A percentile compares a stretch with the other conserved stretches of the same genome.
These are phyloP conservation scores for Oryzaephilus surinamensis DNA, from an alignment of 1,140 invertebrate genomes.

Conservation along the genomic window DNA sequence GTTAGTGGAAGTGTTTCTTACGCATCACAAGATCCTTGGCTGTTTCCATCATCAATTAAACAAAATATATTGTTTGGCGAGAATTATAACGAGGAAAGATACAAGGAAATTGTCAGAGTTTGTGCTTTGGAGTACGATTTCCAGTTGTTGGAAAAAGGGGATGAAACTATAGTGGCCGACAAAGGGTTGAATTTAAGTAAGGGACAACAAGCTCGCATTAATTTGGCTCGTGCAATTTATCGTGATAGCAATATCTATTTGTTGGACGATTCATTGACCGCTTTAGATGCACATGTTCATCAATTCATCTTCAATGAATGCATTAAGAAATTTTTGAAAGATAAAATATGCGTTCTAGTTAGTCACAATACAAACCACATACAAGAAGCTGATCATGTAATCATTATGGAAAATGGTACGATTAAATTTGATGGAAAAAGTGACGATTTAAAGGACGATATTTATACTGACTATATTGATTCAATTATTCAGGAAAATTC, in stretches of 20 bases:
- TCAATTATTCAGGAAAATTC: neutral
- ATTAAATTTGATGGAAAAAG: slow-evolving; percentile 33
- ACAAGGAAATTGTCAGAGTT: slow-evolving; percentile 30
- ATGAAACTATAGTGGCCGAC: slow-evolving; percentile 66
- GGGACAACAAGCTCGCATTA: slow-evolving; percentile 82
- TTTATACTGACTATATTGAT: neutral
- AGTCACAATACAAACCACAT: slow-evolving; percentile 82
- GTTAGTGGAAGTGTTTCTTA: slow-evolving; percentile 52
- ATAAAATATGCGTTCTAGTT: slow-evolving; percentile 59
- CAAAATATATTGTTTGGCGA: slow-evolving; percentile 58
- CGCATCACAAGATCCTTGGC: slow-evolving; percentile 61
- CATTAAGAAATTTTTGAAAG: slow-evolving; percentile 53
- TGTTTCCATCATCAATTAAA: slow-evolving; percentile 42
- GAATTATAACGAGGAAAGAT: slow-evolving; percentile 36
- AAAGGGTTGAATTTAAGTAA: slow-evolving; percentile 65
- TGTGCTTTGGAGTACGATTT: slow-evolving; percentile 20
- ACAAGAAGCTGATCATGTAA: slow-evolving; percentile 58
- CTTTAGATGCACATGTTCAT: slow-evolving; percentile 70
- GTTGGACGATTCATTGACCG: slow-evolving; percentile 72
- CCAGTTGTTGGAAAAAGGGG: slow-evolving; percentile 12
- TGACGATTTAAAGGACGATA: slow-evolving; percentile 12
- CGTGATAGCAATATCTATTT: slow-evolving; percentile 64
- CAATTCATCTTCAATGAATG: slow-evolving; percentile 66
- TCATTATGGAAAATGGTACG: slow-evolving; percentile 48
- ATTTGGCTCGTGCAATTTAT: slow-evolving; percentile 72